Base-by-base conservation (phyloP, 2,888 invertebrate species). In the Cheilosia variabilis region DNA sequence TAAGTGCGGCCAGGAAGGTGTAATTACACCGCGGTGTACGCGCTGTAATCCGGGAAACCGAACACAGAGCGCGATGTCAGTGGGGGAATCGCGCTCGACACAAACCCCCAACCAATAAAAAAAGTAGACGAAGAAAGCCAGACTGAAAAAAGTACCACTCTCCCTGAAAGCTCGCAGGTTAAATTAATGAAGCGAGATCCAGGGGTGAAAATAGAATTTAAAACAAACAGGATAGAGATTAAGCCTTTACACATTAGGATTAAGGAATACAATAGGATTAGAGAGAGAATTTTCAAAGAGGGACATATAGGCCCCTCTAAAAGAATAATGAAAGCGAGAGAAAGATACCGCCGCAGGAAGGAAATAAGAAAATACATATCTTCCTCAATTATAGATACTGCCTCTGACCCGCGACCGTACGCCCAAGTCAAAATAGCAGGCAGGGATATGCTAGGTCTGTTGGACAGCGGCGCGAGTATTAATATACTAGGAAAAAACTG, bases 391-490 rank as follows among this genome's bases (percentile, higher is more conserved):
- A 1, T 71, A 7, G 37, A 50, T n/a, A 17, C 24, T 13, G 2
- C 15, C 1, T 1, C 50, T 2, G 71, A 71, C 4, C 27, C 37
- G 0, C 45, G 72, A 0, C 72, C 62, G 0, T 72, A 62, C 5
- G 72, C 72, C 0, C 45, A 53, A 34, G n/a, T 72, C 0, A 3
- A 10, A 2, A 43, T 53, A 9, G 53, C 4, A 1, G 6, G 15
- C 0, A 34, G 45, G n/a, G 10, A 15, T 15, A 4, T 9, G 0
- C 6, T 55, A 0, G 62, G 72, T 2, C 15, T 87, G 1, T 22
- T 87, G 13, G 86, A 86, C 50, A 60, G 75, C 2, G 86, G 87
- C 0, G 86, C 78, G 0, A 69, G 71, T 3, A 31, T 84, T 0
- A 75, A 58, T 9, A 41, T 73, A 1, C 17, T 84, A 9, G 75